Base-by-base conservation (phyloP, 2,888 invertebrate genomes). In the Frankliniella fusca region DNA sequence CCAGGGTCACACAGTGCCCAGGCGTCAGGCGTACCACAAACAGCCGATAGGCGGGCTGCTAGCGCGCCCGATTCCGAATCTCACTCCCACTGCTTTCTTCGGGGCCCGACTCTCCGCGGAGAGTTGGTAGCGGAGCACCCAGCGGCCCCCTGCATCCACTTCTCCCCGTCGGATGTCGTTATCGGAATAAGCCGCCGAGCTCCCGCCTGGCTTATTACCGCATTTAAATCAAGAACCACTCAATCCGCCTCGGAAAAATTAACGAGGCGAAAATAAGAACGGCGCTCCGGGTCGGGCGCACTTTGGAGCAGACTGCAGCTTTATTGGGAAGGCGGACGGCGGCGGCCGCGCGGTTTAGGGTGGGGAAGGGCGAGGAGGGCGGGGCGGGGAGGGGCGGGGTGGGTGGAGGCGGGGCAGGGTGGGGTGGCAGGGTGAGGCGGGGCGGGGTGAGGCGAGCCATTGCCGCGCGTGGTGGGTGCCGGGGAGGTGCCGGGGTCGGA, bases 201-300 rank as follows among this genome's bases (percentile, higher is more conserved):
- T 38, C 38, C 38, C 38, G 61, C 61, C 61, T n/a, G 61, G 7
- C 61, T 61, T 61, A 61, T n/a, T 61, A n/a, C 61, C n/a, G 61
- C 61, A 61, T 61, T 61, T 20, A 61, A 61, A 61, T 61, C 61
- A 61, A 61, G 61, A 61, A 18, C 61, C 61, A 61, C 61, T 61
- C 61, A 61, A 61, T 18, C 20, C 61, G 61, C 61, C 61, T n/a
- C n/a, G 61, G 61, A 61, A 61, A 61, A 61, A 61, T 61, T 61
- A 61, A 61, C 61, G 61, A 61, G 61, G 61, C 61, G 61, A 61
- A 61, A 61, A 61, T 61, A 61, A 18, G 61, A 61, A 61, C 38
- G 38, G 61, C 15, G 61, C 18, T 11, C 61, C 61, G 61, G 61
- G 61, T 18, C 61, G 61, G 61, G 61, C 38, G 38, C 38, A 38